Conservation (phyloP, 1,140 invertebrate genomes). For the Drosophila mauritiana region DNA sequence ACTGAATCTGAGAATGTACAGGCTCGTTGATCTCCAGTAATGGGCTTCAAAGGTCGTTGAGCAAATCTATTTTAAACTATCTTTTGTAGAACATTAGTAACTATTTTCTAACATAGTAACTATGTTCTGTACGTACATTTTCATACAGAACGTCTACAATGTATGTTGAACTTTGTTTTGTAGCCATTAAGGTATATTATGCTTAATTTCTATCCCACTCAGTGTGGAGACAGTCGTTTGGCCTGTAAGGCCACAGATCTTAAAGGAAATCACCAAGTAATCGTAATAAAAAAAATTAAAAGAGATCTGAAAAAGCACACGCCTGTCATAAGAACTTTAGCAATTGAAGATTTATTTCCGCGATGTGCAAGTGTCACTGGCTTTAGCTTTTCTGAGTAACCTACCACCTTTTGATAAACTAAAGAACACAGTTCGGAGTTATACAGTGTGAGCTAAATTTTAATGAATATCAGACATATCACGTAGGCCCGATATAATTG, state of each 20-base stretch:
- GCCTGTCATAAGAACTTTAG: conserved; percentile 16
- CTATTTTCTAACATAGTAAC: not conserved
- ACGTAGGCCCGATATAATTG: conserved; percentile 53
- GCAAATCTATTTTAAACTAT: conserved; percentile 40
- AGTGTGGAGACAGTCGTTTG: conserved; percentile 12
- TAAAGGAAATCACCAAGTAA: conserved; percentile 31
- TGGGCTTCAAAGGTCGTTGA: conserved; percentile 62
- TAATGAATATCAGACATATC: conserved; percentile 24
- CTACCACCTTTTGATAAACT: conserved; percentile 16
- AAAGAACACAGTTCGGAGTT: conserved; percentile 18
- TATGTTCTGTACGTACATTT: conserved; percentile 26
- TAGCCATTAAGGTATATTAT: conserved; percentile 31
- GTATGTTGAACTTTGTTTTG: conserved; percentile 26
- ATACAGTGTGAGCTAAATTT: conserved; percentile 30
- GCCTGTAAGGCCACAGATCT: conserved; percentile 46
- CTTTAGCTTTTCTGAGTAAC: conserved; percentile 30
- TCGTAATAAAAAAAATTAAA: conserved; percentile 15
- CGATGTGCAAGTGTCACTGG: conserved; percentile 16
- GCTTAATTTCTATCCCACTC: conserved; percentile 12
- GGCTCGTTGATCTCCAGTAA: conserved; percentile 42
- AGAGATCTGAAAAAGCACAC: not conserved
- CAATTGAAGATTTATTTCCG: conserved; percentile 56
- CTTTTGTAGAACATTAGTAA: conserved; percentile 12
- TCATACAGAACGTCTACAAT: not conserved
- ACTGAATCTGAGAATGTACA: conserved; percentile 6